Percentiles rank a stretch among this genome's conserved stretches.
Conservation (phyloP, 2,888 invertebrate genomes). For the Leptopilina drosophilae region DNA sequence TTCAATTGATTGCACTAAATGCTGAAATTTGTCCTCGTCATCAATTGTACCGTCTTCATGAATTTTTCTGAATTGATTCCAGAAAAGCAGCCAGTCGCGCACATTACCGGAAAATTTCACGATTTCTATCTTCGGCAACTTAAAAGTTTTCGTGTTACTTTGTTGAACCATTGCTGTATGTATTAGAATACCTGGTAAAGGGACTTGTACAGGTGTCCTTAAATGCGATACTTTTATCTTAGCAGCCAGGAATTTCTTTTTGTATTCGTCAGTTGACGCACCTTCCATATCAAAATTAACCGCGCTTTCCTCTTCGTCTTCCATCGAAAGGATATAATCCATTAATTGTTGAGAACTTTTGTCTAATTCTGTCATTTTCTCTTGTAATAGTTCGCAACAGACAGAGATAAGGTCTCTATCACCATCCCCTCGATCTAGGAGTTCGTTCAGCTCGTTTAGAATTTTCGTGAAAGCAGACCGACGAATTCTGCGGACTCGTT, state of each 20-base stretch:
- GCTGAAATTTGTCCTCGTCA: constrained; percentile 57
- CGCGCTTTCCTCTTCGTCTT: neutral
- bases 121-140: constrained; percentile 47
- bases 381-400: neutral
- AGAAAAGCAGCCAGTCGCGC: constrained; percentile 58
- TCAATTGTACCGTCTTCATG: constrained; percentile 50
- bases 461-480: no score
- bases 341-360: neutral
- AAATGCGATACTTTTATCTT: neutral
- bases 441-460: no score
- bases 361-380: neutral
- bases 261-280: neutral
- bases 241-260: neutral
- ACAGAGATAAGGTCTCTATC: no score
- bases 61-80: constrained; percentile 58
- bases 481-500: no score
- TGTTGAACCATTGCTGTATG: neutral
- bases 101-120: constrained; percentile 55
- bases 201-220: neutral
- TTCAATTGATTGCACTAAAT: constrained; percentile 54
- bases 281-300: neutral
- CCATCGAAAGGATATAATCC: neutral
- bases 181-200: neutral
- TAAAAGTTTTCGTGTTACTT: neutral
- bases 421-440: no score